Evolutionary conservation across 2,797 vertebrate species (phyloP).

Genomic region (Perodicticus potto): DNA sequence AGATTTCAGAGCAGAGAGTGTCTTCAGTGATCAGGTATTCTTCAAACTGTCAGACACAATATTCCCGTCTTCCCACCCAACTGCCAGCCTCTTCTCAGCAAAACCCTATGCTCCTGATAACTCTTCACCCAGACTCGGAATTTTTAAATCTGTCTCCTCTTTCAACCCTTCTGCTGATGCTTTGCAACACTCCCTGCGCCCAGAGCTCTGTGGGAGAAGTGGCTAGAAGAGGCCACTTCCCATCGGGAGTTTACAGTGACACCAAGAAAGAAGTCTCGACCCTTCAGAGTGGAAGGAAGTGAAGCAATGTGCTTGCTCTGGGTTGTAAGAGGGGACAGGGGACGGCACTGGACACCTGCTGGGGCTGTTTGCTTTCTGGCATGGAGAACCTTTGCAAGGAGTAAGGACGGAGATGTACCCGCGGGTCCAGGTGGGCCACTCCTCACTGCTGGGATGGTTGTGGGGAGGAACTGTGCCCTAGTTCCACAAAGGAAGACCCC

Average conservation of each 20-base stretch:
- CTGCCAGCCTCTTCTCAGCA: background rate
- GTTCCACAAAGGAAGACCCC: background rate
- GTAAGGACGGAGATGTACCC: background rate
- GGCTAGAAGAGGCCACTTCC: background rate
- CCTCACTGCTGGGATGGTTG: background rate
- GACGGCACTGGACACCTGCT: background rate
- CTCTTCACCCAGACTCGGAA: background rate
- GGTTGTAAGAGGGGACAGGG: background rate
- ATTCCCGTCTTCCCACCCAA: background rate
- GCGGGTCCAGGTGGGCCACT: background rate
- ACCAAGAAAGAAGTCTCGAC: background rate
- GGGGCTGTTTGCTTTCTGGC: background rate
- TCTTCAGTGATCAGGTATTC: background rate
- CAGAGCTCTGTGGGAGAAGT: background rate
- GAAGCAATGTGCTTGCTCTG: background rate
- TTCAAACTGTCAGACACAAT: background rate
- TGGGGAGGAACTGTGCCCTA: background rate
- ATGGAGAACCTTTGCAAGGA: background rate
- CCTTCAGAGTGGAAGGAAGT: background rate
- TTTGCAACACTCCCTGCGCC: background rate
- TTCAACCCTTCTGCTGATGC: background rate
- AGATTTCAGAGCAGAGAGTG: background rate
- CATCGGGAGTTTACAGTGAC: background rate
- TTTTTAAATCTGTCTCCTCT: background rate
- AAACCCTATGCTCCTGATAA: background rate